A percentile compares a stretch with the other conserved stretches of the same genome.
Conservation (phyloP, 53 echinoderm and acorn worm genomes). For the Zoroaster sp. region DNA sequence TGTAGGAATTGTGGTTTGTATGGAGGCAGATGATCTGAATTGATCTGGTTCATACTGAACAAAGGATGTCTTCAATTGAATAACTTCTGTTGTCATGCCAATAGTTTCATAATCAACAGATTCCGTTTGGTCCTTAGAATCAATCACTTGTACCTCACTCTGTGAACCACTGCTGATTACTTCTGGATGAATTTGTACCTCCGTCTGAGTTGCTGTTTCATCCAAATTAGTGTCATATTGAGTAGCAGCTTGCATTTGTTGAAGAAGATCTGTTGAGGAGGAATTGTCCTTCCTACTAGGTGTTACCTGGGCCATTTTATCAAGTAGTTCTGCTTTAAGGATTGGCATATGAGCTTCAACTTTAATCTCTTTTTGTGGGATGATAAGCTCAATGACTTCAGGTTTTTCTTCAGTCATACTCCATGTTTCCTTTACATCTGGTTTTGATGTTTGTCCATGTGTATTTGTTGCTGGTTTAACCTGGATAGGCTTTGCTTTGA, state of each 20-base stretch:
- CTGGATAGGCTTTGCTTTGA: conserved; percentile 8
- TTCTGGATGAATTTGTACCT: background rate
- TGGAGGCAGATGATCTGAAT: conserved; percentile 9
- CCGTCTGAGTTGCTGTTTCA: conserved; percentile 23
- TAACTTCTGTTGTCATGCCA: conserved; percentile 38
- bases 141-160: background rate
- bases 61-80: conserved; percentile 41
- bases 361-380: conserved; percentile 34
- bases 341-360: conserved; percentile 32
- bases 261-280: background rate
- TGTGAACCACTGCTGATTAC: background rate
- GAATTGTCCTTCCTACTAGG: background rate
- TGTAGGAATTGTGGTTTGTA: conserved; percentile 19
- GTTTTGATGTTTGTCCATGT: conserved; percentile 39
- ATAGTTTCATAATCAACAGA: conserved; percentile 11
- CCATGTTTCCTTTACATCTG: conserved; percentile 20
- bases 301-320: conserved; percentile 20
- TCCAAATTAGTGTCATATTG: conserved; percentile 11
- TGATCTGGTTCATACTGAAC: conserved; percentile 57
- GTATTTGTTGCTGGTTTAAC: conserved; percentile 33
- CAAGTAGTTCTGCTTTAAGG: conserved; percentile 21
- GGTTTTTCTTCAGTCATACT: conserved; percentile 20
- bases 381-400: conserved; percentile 8
- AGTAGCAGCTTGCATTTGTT: conserved; percentile 4
- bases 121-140: conserved; percentile 50